Conservation (phyloP, 2,888 invertebrate species). For the Nemurella pictetii region DNA sequence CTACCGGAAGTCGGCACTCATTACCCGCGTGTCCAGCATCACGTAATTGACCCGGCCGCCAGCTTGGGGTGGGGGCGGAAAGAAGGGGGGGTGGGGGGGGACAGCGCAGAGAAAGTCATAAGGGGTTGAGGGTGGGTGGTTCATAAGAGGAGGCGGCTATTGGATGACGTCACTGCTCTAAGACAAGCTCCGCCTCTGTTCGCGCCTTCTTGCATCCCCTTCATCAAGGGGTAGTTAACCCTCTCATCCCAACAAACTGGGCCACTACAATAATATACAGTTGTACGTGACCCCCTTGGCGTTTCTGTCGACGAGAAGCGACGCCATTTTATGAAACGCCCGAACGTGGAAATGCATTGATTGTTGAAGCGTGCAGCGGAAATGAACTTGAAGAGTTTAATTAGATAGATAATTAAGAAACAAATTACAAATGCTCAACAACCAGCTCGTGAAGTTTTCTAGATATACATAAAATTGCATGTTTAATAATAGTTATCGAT, state of each 20-base stretch:
- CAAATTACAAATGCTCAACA: no score
- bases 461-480: no score
- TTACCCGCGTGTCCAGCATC: neutral
- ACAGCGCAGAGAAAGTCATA: neutral
- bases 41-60: neutral
- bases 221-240: constrained; percentile 28
- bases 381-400: no score
- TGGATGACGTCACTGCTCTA: constrained; percentile 34
- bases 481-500: no score
- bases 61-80: neutral
- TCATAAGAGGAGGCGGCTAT: constrained; percentile 17
- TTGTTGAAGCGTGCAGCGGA: no score
- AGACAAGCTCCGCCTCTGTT: constrained; percentile 27
- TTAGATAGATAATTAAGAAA: no score
- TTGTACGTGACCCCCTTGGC: neutral
- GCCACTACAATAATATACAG: neutral
- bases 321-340: neutral
- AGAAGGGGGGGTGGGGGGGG: neutral
- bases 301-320: neutral
- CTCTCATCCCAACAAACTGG: constrained; percentile 15
- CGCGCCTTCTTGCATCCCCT: constrained; percentile 16
- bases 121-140: constrained; percentile 15
- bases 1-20: no score
- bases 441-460: no score
- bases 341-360: no score